Conservation (phyloP, 2,113 vertebrate genomes). For the Podarcis muralis region DNA sequence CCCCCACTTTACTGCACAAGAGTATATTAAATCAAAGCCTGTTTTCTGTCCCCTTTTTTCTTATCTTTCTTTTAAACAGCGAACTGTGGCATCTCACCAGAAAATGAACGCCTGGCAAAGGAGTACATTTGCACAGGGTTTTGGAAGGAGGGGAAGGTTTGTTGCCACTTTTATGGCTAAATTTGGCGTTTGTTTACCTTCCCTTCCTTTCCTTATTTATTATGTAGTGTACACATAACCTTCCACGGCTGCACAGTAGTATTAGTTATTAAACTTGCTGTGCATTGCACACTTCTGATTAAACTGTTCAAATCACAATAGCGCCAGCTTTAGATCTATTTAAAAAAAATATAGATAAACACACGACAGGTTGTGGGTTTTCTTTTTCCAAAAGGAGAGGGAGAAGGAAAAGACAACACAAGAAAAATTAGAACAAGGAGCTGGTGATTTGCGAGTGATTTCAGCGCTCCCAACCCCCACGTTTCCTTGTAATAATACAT, state of each 20-base stretch:
- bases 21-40: background rate
- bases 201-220: constrained; percentile 31
- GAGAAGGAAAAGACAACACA: too few species aligned
- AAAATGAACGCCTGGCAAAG: background rate
- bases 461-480: constrained; percentile 36
- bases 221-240: constrained; percentile 3
- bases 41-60: background rate
- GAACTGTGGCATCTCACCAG: background rate
- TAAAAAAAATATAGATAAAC: background rate
- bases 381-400: background rate
- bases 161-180: constrained; percentile 26
- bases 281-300: background rate
- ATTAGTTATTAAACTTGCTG: background rate
- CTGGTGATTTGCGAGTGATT: constrained; percentile 38
- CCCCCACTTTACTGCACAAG: background rate
- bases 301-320: background rate
- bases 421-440: background rate
- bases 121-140: background rate
- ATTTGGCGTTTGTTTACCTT: constrained; percentile 45
- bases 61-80: background rate
- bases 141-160: background rate
- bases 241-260: background rate
- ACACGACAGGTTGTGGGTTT: background rate
- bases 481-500: constrained; percentile 48
- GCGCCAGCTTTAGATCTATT: background rate